phyloP scores from a whole-genome alignment of 1,140 invertebrate genomes.

The Vanessa tameamea region DNA sequence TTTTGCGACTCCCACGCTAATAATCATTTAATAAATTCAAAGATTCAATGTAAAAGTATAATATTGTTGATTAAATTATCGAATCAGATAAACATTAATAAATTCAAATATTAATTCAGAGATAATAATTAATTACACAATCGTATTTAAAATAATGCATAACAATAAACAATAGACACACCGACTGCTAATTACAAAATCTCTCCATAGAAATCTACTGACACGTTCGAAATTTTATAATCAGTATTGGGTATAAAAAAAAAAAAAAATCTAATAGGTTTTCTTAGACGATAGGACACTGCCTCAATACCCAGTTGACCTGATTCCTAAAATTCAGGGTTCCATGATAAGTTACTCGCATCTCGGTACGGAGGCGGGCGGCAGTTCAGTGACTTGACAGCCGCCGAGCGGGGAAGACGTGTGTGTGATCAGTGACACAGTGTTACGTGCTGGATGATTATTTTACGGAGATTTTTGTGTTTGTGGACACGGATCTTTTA shows the following conservation, averaged over 20 bases:
- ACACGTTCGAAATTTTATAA: neutral
- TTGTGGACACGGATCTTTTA: slow-evolving; percentile 62
- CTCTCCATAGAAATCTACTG: too few relatives aligned
- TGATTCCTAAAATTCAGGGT: slow-evolving; percentile 70
- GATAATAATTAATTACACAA: too few relatives aligned
- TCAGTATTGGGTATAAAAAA: neutral
- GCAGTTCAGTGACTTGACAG: slow-evolving; percentile 71
- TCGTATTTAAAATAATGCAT: too few relatives aligned
- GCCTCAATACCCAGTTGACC: slow-evolving; percentile 49
- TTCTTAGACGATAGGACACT: slow-evolving; percentile 22
- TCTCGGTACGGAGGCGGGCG: slow-evolving; percentile 44
- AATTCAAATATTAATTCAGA: too few relatives aligned
- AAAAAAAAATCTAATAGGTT: neutral
- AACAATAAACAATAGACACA: too few relatives aligned
- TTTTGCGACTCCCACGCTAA: too few relatives aligned
- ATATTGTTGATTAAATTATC: too few relatives aligned
- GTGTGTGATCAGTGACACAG: slow-evolving; percentile 41
- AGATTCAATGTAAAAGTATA: too few relatives aligned
- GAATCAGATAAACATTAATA: too few relatives aligned
- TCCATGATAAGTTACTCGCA: slow-evolving; percentile 55
- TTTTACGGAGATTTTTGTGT: slow-evolving; percentile 57
- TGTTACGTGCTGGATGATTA: slow-evolving; percentile 55
- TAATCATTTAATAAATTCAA: too few relatives aligned
- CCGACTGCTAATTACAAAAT: too few relatives aligned
- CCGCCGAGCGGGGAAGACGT: slow-evolving; percentile 52